Base-by-base conservation (phyloP, 2,113 vertebrate species). In the Heloderma charlesbogerti region DNA sequence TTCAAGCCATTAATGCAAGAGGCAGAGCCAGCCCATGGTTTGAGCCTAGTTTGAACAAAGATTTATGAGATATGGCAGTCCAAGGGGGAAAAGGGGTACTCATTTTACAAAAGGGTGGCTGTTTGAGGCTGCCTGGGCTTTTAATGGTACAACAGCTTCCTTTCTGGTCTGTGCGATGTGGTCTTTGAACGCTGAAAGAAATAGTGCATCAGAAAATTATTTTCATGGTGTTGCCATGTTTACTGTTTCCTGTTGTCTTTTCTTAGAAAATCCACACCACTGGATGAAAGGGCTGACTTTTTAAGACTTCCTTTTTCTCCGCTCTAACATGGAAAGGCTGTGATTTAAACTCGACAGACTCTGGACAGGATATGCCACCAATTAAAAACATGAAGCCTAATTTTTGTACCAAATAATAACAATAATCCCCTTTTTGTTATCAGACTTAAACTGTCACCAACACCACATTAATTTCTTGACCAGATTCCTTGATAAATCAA, bases 211-310 rank as follows among this genome's bases (percentile, higher is more conserved):
- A 91, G 93, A 97, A 97, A 96, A 97, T 95, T 96, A 95, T 97
- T 97, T 96, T 93, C 97, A 92, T 93, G 93, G 96, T 97, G 97
- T 96, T 97, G 96, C 96, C 96, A 96, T 94, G 95, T 96, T 97
- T 97, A 95, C 95, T 93, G 95, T 97, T 98, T 98, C 97, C 98
- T 97, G 97, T 97, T 98, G 97, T 98, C 97, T 97, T 96, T 96
- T 95, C 93, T 95, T 95, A 94, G 95, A 97, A 97, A 81, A 93
- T 91, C 92, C 90, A 93, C 92, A 88, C 79, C 87, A 87, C 92
- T 92, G 95, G 96, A 98, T 98, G 96, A 98, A 98, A 98, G 97
- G 94, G 93, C 94, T 92, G 95, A 94, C 93, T 95, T 89, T 90
- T 95, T 96, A 91, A 51, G 91, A 71, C 92, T 96, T 96, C 94